Evolutionary conservation across 2,113 vertebrate species (phyloP).

Genomic region (Eclectus roratus): DNA sequence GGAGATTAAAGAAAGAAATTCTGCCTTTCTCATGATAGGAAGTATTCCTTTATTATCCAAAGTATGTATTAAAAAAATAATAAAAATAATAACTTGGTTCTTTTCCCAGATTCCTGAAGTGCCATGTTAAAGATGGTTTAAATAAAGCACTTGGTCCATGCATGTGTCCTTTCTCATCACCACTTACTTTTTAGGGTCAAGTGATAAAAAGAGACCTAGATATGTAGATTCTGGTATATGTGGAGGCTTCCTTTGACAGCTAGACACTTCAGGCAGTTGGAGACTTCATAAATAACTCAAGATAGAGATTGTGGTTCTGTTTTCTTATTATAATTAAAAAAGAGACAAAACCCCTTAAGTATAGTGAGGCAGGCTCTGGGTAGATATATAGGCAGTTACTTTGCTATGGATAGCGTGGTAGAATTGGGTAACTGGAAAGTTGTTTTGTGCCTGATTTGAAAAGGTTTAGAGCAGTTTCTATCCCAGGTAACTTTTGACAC

Average conservation of each 20-base stretch:
- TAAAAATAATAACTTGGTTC: background rate
- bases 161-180: background rate
- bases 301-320: background rate
- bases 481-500: background rate
- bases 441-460: background rate
- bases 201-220: background rate
- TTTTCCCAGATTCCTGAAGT: background rate
- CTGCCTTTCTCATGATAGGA: background rate
- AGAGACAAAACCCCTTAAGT: fast-evolving
- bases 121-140: background rate
- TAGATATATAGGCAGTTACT: background rate
- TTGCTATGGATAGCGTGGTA: background rate
- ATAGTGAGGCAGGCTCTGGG: background rate
- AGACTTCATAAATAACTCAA: background rate
- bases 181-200: background rate
- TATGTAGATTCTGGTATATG: background rate
- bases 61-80: background rate
- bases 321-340: background rate
- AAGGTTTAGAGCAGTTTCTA: background rate
- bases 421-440: background rate
- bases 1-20: conserved; percentile 9
- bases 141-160: background rate
- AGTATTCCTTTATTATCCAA: background rate
- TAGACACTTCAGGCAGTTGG: background rate
- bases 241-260: background rate